phyloP scores from a whole-genome alignment of 2,797 vertebrate species.

The Enteromius viviparus region DNA sequence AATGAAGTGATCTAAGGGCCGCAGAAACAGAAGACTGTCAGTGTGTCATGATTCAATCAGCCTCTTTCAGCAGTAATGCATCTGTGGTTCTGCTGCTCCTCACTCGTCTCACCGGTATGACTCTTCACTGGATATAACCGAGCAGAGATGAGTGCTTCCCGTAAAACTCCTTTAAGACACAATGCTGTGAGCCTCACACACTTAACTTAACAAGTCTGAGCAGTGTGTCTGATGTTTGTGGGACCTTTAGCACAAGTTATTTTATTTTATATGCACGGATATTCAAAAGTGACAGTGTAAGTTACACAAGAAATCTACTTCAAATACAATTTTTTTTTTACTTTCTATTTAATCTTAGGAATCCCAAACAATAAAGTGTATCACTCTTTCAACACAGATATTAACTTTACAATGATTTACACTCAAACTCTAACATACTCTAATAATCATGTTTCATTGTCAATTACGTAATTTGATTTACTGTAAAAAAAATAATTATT shows the following conservation, averaged over 20 bases:
- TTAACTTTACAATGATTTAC: no score
- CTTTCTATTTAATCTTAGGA: no score
- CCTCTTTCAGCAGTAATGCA: background rate
- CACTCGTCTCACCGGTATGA: background rate
- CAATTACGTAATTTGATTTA: no score
- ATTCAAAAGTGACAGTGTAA: no score
- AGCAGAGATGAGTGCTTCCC: background rate
- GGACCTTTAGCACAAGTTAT: background rate
- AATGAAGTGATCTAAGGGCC: conserved; percentile 48
- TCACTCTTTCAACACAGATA: no score
- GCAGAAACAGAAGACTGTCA: conserved; percentile 52
- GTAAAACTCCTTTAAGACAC: background rate
- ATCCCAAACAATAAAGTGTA: no score
- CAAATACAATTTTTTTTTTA: no score
- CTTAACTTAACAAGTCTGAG: background rate
- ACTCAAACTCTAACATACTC: no score
- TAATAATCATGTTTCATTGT: no score
- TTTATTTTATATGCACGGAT: background rate
- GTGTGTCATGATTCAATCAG: conserved; percentile 13
- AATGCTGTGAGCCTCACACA: background rate
- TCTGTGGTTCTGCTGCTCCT: background rate
- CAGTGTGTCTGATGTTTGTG: background rate
- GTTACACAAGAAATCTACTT: no score
- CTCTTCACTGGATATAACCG: background rate
- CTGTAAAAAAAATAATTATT: no score